Conservation (phyloP, 2,113 vertebrate species). For the Caranx melampygus region DNA sequence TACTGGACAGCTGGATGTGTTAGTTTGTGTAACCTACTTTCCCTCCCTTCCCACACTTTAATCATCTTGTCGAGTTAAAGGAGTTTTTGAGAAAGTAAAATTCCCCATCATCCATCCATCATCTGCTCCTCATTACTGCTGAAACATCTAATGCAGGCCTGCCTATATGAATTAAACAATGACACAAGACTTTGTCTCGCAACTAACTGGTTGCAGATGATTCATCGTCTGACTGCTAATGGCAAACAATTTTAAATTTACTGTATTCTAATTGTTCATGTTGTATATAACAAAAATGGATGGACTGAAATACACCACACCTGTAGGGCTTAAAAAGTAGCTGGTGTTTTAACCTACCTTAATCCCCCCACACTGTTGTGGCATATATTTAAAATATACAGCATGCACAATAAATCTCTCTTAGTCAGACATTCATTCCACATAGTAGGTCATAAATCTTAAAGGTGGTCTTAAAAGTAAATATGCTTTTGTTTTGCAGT, state of each 20-base stretch:
- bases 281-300: neutral
- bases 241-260: neutral
- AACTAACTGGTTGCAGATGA: slow-evolving; percentile 21
- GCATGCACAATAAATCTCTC: slow-evolving; percentile 56
- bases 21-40: slow-evolving; percentile 44
- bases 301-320: neutral
- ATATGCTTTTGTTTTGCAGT: slow-evolving; percentile 74
- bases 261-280: neutral
- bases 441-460: slow-evolving; percentile 61
- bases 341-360: slow-evolving; percentile 3
- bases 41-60: slow-evolving; percentile 51
- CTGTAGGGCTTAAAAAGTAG: neutral
- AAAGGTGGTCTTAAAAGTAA: slow-evolving; percentile 71
- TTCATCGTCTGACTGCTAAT: slow-evolving; percentile 1
- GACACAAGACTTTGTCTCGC: slow-evolving; percentile 6
- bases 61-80: slow-evolving; percentile 51
- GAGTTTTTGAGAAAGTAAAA: slow-evolving; percentile 40
- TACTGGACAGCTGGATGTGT: slow-evolving; percentile 53
- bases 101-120: slow-evolving; percentile 57
- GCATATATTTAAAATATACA: slow-evolving; percentile 37
- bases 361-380: slow-evolving; percentile 40
- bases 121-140: slow-evolving; percentile 69
- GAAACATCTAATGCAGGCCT: slow-evolving; percentile 31
- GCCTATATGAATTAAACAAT: slow-evolving; percentile 44
- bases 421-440: slow-evolving; percentile 51